These are phyloP conservation scores for Platycercus adscitus DNA, from an alignment of 2,113 vertebrate species.

Conservation along the genomic window DNA sequence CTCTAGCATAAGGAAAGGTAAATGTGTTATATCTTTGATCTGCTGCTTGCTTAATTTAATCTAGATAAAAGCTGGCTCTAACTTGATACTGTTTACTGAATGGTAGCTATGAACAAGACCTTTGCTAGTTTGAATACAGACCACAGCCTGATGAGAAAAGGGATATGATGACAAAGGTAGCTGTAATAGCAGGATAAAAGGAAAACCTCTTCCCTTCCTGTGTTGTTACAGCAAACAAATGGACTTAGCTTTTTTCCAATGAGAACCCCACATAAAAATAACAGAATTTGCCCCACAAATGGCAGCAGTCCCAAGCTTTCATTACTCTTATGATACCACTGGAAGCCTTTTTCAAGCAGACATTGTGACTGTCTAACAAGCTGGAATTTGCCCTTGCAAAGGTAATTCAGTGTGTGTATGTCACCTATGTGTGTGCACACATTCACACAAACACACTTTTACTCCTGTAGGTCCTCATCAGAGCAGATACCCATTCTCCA, in stretches of 20 bases:
- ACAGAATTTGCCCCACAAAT: not conserved
- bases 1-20: not conserved
- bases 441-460: not conserved
- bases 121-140: not conserved
- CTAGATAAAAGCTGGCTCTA: not conserved
- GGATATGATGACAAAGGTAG: conserved; percentile 21
- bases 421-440: not conserved
- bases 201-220: conserved; percentile 50
- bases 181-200: conserved; percentile 34
- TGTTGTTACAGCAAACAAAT: conserved; percentile 30
- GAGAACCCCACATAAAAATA: not conserved
- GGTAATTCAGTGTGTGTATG: not conserved
- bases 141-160: conserved; percentile 24
- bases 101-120: not conserved
- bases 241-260: not conserved
- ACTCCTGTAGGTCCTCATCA: not conserved
- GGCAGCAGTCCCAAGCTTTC: not conserved
- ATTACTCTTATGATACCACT: fast-evolving
- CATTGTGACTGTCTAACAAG: not conserved
- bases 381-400: not conserved
- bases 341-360: not conserved
- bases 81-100: not conserved
- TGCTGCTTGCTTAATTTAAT: not conserved
- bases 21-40: not conserved
- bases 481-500: not conserved